These are phyloP conservation scores for Sweltsa coloradensis DNA, from an alignment of 1,140 invertebrate genomes.

Conservation along the genomic window DNA sequence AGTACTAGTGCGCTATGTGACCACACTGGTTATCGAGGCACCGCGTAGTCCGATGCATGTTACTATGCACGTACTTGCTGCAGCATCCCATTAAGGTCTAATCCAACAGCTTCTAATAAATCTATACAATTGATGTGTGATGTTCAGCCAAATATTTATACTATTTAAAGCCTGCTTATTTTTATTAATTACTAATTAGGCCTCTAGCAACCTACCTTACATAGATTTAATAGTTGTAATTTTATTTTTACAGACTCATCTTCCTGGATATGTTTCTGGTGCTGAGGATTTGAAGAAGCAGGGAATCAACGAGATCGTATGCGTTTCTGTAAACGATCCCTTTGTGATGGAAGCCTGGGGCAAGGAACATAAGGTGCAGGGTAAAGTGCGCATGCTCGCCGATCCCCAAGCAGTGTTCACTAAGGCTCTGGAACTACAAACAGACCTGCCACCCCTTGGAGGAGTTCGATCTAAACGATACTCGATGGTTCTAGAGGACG, in stretches of 20 bases:
- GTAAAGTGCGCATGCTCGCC: conserved; percentile 42
- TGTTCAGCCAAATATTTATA: too few relatives aligned
- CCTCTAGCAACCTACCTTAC: too few relatives aligned
- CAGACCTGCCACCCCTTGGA: conserved; percentile 37
- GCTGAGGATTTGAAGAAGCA: conserved; percentile 32
- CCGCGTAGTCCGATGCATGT: too few relatives aligned
- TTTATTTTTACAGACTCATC: conserved; percentile 8
- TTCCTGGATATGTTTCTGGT: conserved; percentile 11
- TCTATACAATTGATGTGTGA: too few relatives aligned
- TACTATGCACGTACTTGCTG: too few relatives aligned
- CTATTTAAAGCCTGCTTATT: too few relatives aligned
- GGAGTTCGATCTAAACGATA: conserved; percentile 36
- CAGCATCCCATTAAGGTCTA: too few relatives aligned
- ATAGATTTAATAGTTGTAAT: background rate
- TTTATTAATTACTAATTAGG: too few relatives aligned
- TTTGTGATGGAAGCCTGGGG: conserved; percentile 47
- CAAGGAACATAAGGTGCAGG: conserved; percentile 23
- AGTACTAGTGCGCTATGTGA: too few relatives aligned
- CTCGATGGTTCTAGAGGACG: conserved; percentile 41
- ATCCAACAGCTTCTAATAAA: too few relatives aligned
- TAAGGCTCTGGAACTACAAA: conserved; percentile 33
- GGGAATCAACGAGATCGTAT: conserved; percentile 39
- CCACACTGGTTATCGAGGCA: too few relatives aligned
- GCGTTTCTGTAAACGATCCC: conserved; percentile 47
- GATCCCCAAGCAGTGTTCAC: conserved; percentile 39